These are phyloP conservation scores for Montipora capitata DNA, from an alignment of 92 coral and sea anemone genomes.

Conservation along the genomic window DNA sequence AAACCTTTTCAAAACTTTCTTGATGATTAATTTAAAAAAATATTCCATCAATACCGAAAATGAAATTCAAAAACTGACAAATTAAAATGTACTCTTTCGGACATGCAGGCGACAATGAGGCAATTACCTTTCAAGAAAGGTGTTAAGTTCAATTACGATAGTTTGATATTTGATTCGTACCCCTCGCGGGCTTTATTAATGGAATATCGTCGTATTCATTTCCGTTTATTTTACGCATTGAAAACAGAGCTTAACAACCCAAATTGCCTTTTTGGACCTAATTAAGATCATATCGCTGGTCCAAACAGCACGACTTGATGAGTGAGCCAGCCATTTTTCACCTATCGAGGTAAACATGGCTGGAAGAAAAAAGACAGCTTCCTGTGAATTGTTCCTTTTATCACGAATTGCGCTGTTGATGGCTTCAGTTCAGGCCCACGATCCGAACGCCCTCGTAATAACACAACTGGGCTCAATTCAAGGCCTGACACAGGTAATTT, in stretches of 20 bases:
- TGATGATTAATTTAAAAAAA: background rate
- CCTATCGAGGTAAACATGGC: slow-evolving; percentile 11
- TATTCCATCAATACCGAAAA: background rate
- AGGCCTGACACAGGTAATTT: slow-evolving; percentile 64
- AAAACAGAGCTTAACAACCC: slow-evolving; percentile 28
- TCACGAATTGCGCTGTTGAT: background rate
- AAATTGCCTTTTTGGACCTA: slow-evolving; percentile 43
- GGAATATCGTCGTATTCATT: slow-evolving; percentile 23
- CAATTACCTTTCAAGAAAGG: slow-evolving; percentile 22
- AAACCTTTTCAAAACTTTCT: background rate
- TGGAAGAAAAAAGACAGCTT: background rate
- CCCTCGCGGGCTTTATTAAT: slow-evolving; percentile 56
- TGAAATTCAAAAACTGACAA: background rate
- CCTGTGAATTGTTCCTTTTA: background rate
- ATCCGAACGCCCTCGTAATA: slow-evolving; percentile 17
- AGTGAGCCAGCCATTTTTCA: slow-evolving; percentile 22
- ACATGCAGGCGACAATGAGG: slow-evolving; percentile 25
- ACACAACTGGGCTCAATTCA: slow-evolving; percentile 69
- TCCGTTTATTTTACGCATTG: slow-evolving; percentile 44
- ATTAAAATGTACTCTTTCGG: slow-evolving; percentile 19
- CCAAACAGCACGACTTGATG: slow-evolving; percentile 21
- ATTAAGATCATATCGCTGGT: slow-evolving; percentile 37
- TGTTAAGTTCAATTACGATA: slow-evolving; percentile 23
- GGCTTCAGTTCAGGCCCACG: slow-evolving; percentile 8
- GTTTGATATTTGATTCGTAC: slow-evolving; percentile 20